Conservation (phyloP, 1,140 invertebrate genomes). For the Scaptomyza montana region DNA sequence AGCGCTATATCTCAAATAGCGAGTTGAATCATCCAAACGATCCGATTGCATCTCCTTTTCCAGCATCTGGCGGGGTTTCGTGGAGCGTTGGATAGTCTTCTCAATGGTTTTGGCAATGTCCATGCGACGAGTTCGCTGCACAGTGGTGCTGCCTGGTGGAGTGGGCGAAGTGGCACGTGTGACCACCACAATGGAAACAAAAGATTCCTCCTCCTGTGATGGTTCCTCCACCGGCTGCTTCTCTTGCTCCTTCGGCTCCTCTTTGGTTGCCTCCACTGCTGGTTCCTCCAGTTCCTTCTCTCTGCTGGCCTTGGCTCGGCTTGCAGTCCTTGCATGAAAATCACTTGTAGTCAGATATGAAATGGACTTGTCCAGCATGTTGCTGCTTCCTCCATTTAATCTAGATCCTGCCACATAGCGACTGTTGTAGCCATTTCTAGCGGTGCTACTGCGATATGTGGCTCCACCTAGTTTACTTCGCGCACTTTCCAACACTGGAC, state of each 20-base stretch:
- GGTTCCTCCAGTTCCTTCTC: constrained; percentile 65
- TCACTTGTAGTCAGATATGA: constrained; percentile 80
- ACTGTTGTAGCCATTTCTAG: constrained; percentile 59
- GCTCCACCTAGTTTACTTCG: constrained; percentile 57
- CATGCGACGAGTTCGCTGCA: constrained; percentile 87
- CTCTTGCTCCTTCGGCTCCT: constrained; percentile 11
- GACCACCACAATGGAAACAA: constrained; percentile 86
- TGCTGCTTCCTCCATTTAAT: constrained; percentile 40
- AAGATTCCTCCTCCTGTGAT: constrained; percentile 68
- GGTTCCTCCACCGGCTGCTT: constrained; percentile 14
- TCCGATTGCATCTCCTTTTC: constrained; percentile 89
- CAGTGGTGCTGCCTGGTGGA: constrained; percentile 86
- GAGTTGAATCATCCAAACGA: constrained; percentile 86
- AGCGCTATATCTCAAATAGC: constrained; percentile 85
- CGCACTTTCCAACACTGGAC: constrained; percentile 60
- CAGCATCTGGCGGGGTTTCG: constrained; percentile 85
- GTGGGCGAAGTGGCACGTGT: constrained; percentile 91
- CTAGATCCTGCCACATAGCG: constrained; percentile 42
- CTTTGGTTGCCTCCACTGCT: constrained; percentile 2
- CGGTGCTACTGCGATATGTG: constrained; percentile 43
- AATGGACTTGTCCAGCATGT: constrained; percentile 55
- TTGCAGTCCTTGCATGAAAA: constrained; percentile 72
- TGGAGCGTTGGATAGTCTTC: constrained; percentile 86
- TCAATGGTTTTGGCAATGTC: constrained; percentile 89
- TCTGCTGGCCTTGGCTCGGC: constrained; percentile 61